These are phyloP conservation scores for Furnarius figulus DNA, from an alignment of 2,113 vertebrate species.

Conservation along the genomic window DNA sequence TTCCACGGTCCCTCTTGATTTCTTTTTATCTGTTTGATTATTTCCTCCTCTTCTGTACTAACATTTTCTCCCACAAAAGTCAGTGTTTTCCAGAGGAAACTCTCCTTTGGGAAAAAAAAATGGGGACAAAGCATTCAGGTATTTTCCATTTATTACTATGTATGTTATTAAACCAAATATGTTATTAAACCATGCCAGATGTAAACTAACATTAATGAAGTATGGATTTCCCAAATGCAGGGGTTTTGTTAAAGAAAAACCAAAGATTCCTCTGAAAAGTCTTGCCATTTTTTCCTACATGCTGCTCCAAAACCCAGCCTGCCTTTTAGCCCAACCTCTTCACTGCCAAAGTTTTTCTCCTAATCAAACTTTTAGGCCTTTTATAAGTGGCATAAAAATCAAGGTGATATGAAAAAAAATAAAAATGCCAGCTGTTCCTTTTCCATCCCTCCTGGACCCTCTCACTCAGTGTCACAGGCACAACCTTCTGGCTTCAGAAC, in stretches of 20 bases:
- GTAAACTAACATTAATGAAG: not conserved
- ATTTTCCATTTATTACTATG: not conserved
- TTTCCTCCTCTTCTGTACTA: not conserved
- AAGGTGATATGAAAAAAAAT: not conserved
- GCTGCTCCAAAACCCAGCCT: not conserved
- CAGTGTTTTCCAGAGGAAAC: not conserved
- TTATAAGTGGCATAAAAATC: not conserved
- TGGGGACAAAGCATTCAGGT: not conserved
- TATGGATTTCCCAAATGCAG: not conserved
- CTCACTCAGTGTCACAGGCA: not conserved
- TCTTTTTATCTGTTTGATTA: not conserved
- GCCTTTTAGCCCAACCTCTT: not conserved
- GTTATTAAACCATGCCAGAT: not conserved
- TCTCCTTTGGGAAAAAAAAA: not conserved
- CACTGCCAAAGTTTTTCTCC: not conserved
- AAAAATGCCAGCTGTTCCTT: not conserved
- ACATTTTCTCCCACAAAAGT: not conserved
- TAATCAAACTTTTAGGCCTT: not conserved
- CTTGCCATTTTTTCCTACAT: not conserved
- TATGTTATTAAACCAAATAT: not conserved
- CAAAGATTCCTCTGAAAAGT: not conserved
- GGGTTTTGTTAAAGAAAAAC: not conserved
- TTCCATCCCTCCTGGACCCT: not conserved
- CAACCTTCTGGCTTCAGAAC: not conserved
- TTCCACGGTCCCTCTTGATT: not conserved